phyloP scores from a whole-genome alignment of 2,888 invertebrate genomes.

The Papilio gigon region DNA sequence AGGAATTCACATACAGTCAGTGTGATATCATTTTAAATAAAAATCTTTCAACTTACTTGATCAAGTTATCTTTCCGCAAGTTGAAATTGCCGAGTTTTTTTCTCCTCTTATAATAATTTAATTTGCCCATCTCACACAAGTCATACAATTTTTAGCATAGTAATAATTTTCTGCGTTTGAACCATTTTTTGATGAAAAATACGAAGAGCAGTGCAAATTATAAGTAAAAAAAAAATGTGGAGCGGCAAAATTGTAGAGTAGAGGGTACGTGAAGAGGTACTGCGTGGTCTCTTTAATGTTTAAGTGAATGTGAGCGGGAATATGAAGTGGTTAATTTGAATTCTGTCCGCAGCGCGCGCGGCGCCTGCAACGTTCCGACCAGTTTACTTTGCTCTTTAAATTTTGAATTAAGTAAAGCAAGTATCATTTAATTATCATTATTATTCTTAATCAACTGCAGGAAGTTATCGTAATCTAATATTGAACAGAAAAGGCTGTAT shows the following conservation, averaged over 20 bases:
- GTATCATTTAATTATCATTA: conserved; percentile 10
- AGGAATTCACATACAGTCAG: too few species aligned
- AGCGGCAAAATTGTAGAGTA: conserved; percentile 30
- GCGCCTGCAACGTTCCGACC: conserved; percentile 42
- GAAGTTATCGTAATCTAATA: background rate
- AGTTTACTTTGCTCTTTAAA: conserved; percentile 40
- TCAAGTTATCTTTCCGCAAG: too few species aligned
- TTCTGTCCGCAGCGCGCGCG: conserved; percentile 55
- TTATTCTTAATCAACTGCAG: conserved; percentile 12
- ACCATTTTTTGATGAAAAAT: conserved; percentile 13
- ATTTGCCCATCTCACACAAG: background rate
- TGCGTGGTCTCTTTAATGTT: conserved; percentile 65
- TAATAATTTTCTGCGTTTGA: conserved; percentile 10
- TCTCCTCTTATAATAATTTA: too few species aligned
- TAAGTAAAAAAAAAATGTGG: conserved; percentile 33
- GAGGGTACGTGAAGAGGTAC: conserved; percentile 48
- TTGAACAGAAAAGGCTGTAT: background rate
- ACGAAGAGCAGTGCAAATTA: conserved; percentile 31
- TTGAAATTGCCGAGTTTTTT: too few species aligned
- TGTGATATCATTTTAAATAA: too few species aligned
- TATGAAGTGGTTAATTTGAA: conserved; percentile 77
- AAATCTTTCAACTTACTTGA: too few species aligned
- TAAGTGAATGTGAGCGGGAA: conserved; percentile 62
- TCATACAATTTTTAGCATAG: background rate
- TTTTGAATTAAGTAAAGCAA: conserved; percentile 18